phyloP scores from a whole-genome alignment of 2,113 vertebrate genomes.

The Micromys minutus region DNA sequence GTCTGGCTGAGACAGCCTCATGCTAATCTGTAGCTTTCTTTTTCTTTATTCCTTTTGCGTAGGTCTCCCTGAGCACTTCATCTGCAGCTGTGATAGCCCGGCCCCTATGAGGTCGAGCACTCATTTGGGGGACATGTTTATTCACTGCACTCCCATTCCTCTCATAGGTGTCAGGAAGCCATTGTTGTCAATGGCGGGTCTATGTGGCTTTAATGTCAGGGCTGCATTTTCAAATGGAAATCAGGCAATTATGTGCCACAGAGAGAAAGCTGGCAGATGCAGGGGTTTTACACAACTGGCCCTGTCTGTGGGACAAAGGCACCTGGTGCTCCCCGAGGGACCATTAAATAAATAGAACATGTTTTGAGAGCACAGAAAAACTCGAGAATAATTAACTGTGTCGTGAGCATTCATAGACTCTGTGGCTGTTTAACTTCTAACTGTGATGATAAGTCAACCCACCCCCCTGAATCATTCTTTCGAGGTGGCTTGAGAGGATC shows the following conservation, averaged over 20 bases:
- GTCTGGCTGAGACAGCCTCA: conserved; percentile 85
- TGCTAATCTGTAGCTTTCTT: conserved; percentile 83
- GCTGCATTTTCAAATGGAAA: conserved; percentile 89
- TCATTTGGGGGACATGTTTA: conserved; percentile 80
- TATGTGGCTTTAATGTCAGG: conserved; percentile 83
- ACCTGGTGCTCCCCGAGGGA: conserved; percentile 79
- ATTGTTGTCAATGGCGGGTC: conserved; percentile 84
- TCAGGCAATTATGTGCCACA: conserved; percentile 87
- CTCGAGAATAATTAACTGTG: conserved; percentile 82
- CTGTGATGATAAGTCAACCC: conserved; percentile 75
- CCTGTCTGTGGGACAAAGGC: conserved; percentile 82
- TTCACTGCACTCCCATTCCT: conserved; percentile 60
- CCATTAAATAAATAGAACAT: conserved; percentile 84
- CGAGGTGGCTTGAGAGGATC: conserved; percentile 53
- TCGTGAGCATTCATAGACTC: conserved; percentile 83
- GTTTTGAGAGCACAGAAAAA: conserved; percentile 79
- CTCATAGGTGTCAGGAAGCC: conserved; percentile 85
- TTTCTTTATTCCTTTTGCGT: conserved; percentile 76
- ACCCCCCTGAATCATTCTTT: conserved; percentile 75
- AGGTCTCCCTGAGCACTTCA: conserved; percentile 81
- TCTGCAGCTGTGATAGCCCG: conserved; percentile 85
- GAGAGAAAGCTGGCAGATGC: conserved; percentile 86
- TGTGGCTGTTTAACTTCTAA: conserved; percentile 81
- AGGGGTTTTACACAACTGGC: conserved; percentile 86
- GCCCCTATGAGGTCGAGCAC: conserved; percentile 67